Conservation (phyloP, 2,888 invertebrate genomes). For the Drosophila neotestacea region DNA sequence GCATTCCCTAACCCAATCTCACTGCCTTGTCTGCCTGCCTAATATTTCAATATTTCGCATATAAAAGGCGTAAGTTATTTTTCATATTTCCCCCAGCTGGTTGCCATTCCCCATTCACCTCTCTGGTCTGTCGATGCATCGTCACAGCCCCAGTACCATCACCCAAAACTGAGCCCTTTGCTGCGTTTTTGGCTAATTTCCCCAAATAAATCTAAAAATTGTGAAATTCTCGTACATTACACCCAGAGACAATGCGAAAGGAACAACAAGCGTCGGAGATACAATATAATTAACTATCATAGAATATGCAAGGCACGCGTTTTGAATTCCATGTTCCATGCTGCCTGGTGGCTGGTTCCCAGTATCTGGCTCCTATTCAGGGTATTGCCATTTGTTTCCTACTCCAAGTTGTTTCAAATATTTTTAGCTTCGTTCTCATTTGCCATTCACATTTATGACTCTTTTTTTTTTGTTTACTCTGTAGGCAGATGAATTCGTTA, state of each 20-base stretch:
- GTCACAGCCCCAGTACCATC: not conserved
- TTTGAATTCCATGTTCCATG: conserved; percentile 47
- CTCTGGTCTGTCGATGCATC: conserved; percentile 8
- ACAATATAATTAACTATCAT: conserved; percentile 77
- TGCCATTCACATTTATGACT: conserved; percentile 51
- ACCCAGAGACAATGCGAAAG: conserved; percentile 33
- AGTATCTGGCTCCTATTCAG: conserved; percentile 9
- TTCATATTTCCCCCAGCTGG: conserved; percentile 61
- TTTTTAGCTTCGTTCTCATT: conserved; percentile 13
- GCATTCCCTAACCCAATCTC: not conserved
- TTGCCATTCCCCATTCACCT: conserved; percentile 26
- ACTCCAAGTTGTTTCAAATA: conserved; percentile 20
- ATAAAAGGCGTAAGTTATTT: conserved; percentile 82
- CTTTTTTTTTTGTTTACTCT: conserved; percentile 1
- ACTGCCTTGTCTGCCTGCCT: conserved; percentile 40
- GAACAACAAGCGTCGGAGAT: conserved; percentile 27
- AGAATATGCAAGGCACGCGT: conserved; percentile 74
- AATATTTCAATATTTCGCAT: conserved; percentile 79
- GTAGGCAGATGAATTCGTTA: not conserved
- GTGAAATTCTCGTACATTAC: conserved; percentile 35
- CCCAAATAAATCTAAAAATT: conserved; percentile 69
- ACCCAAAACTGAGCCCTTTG: not conserved
- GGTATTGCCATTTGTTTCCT: conserved; percentile 51
- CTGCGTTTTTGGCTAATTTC: conserved; percentile 69
- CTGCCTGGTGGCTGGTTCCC: not conserved